A percentile compares a stretch with the other conserved stretches of the same genome.
Evolutionary conservation across 2,113 vertebrate species (phyloP).

Genomic region (Eleginops maclovinus): DNA sequence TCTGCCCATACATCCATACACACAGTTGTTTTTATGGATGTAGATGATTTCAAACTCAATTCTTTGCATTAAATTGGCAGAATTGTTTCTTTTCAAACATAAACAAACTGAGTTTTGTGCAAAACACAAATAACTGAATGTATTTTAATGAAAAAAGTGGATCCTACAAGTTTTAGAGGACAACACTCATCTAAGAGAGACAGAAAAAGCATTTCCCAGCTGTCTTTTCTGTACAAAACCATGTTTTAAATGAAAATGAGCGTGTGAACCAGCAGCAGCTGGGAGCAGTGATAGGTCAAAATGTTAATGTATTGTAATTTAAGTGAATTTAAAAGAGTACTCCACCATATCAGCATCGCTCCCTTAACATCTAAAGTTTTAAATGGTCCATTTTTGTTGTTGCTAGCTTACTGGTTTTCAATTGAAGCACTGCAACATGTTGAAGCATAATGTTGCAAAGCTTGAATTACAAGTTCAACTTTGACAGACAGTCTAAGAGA

Average conservation of each 20-base stretch:
- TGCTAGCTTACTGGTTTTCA: no score
- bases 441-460: not conserved
- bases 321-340: not conserved
- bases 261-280: not conserved
- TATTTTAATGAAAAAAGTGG: not conserved
- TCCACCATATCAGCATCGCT: not conserved
- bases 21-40: not conserved
- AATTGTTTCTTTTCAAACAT: not conserved
- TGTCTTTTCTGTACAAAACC: slow-evolving; percentile 1
- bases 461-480: not conserved
- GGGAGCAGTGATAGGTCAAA: not conserved
- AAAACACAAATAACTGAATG: not conserved
- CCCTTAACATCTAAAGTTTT: not conserved
- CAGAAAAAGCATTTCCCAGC: not conserved
- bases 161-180: not conserved
- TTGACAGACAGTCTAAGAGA: not conserved
- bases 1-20: not conserved
- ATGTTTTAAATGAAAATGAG: not conserved
- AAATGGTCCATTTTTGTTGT: not conserved
- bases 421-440: no score
- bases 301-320: not conserved
- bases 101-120: not conserved
- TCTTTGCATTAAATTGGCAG: not conserved
- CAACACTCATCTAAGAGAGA: no score
- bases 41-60: not conserved